These are phyloP conservation scores for Nudaria mundana DNA, from an alignment of 2,888 invertebrate species.

Conservation along the genomic window DNA sequence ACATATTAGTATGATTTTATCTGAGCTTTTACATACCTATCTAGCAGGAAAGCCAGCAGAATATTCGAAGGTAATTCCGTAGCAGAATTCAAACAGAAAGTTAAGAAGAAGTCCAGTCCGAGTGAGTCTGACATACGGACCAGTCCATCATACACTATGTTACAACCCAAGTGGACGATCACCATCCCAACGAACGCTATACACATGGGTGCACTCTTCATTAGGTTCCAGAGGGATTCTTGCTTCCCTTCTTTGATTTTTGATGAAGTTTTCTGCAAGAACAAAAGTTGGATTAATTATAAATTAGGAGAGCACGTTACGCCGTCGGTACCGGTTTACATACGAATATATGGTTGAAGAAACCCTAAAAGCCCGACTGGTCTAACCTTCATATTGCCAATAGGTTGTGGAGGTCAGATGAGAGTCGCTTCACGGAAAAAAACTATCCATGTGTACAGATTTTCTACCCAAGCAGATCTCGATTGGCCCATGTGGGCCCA, in stretches of 20 bases:
- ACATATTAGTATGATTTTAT: too few species aligned
- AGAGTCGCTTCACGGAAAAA: neutral
- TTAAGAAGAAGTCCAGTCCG: constrained; percentile 53
- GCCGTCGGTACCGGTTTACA: too few species aligned
- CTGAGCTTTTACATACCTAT: constrained; percentile 3
- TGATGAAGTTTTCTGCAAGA: neutral
- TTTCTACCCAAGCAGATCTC: too few species aligned
- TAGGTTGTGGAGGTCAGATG: too few species aligned
- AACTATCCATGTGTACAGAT: too few species aligned
- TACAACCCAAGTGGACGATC: constrained; percentile 40
- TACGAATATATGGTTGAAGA: too few species aligned
- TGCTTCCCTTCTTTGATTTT: neutral
- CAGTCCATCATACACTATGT: constrained; percentile 49
- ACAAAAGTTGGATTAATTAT: neutral
- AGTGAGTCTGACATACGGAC: constrained; percentile 54
- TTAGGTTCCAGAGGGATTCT: neutral
- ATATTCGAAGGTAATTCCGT: constrained; percentile 47
- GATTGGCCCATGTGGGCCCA: too few species aligned
- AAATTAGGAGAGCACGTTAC: neutral
- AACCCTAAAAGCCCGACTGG: too few species aligned
- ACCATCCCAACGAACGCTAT: constrained; percentile 12
- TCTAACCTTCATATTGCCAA: too few species aligned
- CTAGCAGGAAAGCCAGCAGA: constrained; percentile 1
- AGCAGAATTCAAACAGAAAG: constrained; percentile 49
- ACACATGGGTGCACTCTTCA: neutral